Conservation (phyloP, 2,797 vertebrate species). For the Micropoecilia bifurca region DNA sequence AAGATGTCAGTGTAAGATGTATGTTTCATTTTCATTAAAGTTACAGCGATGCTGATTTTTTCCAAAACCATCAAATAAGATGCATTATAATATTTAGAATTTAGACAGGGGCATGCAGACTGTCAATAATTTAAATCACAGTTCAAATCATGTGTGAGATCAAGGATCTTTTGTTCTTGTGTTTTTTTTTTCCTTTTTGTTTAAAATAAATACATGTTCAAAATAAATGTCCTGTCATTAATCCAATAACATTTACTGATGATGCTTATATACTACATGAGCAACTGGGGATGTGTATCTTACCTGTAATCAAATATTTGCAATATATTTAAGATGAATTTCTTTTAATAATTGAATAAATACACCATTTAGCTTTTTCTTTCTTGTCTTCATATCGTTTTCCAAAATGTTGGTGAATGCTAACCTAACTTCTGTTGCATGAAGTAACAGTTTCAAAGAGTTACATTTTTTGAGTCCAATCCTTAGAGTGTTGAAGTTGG, state of each 20-base stretch:
- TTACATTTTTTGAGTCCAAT: neutral
- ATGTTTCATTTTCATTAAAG: slow-evolving; percentile 32
- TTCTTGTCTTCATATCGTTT: neutral
- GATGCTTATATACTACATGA: neutral
- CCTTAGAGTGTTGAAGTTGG: neutral
- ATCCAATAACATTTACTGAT: neutral
- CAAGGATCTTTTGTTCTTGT: no score
- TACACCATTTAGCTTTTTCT: neutral
- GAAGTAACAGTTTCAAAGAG: neutral
- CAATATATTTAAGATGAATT: neutral
- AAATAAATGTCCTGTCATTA: no score
- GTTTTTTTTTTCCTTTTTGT: no score
- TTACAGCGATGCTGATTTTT: slow-evolving; percentile 7
- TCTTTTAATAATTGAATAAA: neutral
- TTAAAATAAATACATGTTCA: no score
- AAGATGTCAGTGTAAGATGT: slow-evolving; percentile 35
- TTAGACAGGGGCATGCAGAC: slow-evolving; percentile 30
- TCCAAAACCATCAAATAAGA: slow-evolving; percentile 8
- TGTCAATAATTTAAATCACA: slow-evolving; percentile 40
- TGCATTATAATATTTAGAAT: slow-evolving; percentile 34
- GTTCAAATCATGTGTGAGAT: slow-evolving; percentile 11
- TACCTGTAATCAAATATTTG: neutral
- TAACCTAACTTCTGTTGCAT: neutral
- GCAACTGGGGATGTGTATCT: neutral
- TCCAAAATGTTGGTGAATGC: neutral